These are phyloP conservation scores for Nematolebias whitei DNA, from an alignment of 2,113 vertebrate species.

Conservation along the genomic window DNA sequence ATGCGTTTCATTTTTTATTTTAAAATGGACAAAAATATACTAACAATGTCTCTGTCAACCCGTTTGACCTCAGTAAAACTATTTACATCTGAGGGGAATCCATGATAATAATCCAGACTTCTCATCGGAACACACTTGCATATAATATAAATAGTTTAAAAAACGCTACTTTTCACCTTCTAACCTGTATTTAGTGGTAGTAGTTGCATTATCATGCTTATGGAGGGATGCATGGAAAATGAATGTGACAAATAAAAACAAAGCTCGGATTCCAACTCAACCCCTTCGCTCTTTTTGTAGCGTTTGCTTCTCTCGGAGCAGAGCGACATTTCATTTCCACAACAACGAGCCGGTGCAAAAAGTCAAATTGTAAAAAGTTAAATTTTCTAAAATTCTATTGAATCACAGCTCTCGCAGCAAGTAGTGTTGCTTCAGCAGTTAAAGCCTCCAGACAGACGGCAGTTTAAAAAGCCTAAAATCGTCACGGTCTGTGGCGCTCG, in stretches of 20 bases:
- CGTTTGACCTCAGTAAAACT: constrained; percentile 10
- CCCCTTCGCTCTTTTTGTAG: not conserved
- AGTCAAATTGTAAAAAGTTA: not conserved
- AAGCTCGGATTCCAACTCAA: not conserved
- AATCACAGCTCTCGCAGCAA: constrained; percentile 14
- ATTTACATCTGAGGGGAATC: constrained; percentile 47
- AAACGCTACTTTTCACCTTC: constrained; percentile 1
- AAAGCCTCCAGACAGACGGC: constrained; percentile 11
- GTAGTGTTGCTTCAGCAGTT: constrained; percentile 12
- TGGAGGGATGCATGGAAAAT: constrained; percentile 14
- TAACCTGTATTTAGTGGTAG: not conserved
- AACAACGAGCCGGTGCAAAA: constrained; percentile 16
- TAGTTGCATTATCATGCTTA: constrained; percentile 31
- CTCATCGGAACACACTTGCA: constrained; percentile 17
- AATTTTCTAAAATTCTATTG: not conserved
- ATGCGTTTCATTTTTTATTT: constrained; percentile 18
- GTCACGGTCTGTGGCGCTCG: constrained; percentile 28
- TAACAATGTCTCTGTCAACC: constrained; percentile 20
- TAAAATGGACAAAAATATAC: constrained; percentile 9
- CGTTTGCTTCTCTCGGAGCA: not conserved
- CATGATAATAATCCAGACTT: constrained; percentile 58
- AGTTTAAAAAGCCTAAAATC: constrained; percentile 34
- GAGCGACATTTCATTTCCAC: not conserved
- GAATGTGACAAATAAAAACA: constrained; percentile 2
- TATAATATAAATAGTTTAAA: constrained; percentile 22